These are phyloP conservation scores for Baronia brevicornis DNA, from an alignment of 2,888 invertebrate genomes.

Conservation along the genomic window DNA sequence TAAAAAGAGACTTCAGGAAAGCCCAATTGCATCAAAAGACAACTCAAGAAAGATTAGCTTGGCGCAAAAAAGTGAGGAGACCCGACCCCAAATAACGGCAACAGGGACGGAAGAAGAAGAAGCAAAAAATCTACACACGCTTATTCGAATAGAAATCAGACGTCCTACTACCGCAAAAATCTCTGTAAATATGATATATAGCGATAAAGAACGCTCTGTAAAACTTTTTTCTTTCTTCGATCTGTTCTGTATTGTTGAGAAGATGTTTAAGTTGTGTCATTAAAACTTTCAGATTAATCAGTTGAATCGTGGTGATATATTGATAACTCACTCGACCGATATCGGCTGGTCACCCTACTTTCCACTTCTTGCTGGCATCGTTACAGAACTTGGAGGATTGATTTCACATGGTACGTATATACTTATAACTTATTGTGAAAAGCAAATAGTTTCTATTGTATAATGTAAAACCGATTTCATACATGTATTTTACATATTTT, in stretches of 20 bases:
- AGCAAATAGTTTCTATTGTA: conserved; percentile 7
- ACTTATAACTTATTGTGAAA: no score
- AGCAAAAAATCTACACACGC: no score
- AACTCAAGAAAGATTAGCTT: no score
- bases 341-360: conserved; percentile 92
- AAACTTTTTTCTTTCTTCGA: neutral
- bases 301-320: conserved; percentile 79
- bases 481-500: conserved; percentile 15
- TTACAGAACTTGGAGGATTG: conserved; percentile 88
- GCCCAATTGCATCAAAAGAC: no score
- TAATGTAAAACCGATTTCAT: neutral
- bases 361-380: conserved; percentile 84
- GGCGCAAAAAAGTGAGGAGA: no score
- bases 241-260: conserved; percentile 1
- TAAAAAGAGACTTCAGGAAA: no score
- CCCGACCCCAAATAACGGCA: no score
- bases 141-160: no score
- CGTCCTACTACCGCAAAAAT: no score
- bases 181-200: no score
- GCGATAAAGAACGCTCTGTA: neutral
- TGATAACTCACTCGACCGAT: conserved; percentile 86
- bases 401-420: conserved; percentile 83
- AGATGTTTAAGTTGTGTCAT: neutral
- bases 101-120: no score
- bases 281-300: conserved; percentile 46